Percentiles rank a stretch among this genome's conserved stretches.
phyloP scores from a whole-genome alignment of 2,113 vertebrate genomes.

The Oreochromis spilurus region DNA sequence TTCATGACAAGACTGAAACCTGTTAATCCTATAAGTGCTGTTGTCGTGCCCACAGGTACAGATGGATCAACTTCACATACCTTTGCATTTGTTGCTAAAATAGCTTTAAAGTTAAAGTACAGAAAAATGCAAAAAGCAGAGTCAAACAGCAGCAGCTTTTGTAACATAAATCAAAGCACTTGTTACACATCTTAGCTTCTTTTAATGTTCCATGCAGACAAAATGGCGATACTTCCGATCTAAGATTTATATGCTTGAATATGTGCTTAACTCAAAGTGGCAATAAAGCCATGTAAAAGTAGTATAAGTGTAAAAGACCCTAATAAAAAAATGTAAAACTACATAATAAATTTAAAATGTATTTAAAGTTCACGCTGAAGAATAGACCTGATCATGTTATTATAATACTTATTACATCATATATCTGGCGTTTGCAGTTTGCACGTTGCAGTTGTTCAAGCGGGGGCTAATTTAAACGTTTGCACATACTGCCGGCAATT shows the following conservation, averaged over 20 bases:
- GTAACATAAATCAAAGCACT: neutral
- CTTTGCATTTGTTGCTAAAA: neutral
- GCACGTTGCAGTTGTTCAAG: neutral
- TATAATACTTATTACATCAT: neutral
- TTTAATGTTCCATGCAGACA: neutral
- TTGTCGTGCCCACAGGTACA: neutral
- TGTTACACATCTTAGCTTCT: neutral
- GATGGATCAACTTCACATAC: neutral
- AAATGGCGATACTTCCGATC: neutral
- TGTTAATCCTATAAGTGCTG: neutral
- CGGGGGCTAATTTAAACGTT: neutral
- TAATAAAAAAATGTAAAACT: neutral
- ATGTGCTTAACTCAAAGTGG: neutral
- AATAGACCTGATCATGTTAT: neutral
- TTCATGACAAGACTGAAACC: neutral
- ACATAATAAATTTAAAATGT: neutral
- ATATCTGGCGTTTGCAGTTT: neutral
- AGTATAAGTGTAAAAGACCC: neutral
- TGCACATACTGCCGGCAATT: neutral
- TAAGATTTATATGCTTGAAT: neutral
- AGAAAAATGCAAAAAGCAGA: neutral
- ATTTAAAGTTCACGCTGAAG: neutral
- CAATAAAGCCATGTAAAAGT: neutral
- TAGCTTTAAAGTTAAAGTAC: neutral
- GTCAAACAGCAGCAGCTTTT: neutral